Evolutionary conservation across 2,888 invertebrate species (phyloP).

Genomic region (Gisinianus flammeolus): DNA sequence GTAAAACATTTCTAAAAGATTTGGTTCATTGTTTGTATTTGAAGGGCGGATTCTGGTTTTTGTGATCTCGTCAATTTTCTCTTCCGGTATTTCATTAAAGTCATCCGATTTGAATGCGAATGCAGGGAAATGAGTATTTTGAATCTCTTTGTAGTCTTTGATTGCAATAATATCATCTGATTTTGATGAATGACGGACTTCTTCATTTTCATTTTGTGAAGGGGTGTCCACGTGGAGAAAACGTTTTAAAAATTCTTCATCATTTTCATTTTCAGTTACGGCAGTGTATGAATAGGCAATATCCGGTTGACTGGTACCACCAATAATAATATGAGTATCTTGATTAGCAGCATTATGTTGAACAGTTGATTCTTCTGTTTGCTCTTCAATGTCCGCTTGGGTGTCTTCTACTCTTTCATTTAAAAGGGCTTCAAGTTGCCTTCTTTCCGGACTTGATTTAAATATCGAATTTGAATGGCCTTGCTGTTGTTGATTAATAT

Average conservation of each 20-base stretch:
- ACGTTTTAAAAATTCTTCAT: too few species aligned
- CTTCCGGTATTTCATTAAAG: conserved; percentile 4
- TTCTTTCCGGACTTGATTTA: not conserved
- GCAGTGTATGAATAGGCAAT: too few species aligned
- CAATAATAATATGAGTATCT: too few species aligned
- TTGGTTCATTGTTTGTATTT: not conserved
- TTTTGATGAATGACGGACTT: not conserved
- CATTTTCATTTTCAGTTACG: too few species aligned
- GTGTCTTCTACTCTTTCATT: too few species aligned
- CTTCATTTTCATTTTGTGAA: not conserved
- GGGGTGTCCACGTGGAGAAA: too few species aligned
- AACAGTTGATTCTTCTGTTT: not conserved
- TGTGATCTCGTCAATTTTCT: not conserved
- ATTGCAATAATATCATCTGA: too few species aligned
- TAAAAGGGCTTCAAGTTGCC: not conserved
- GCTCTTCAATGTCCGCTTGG: too few species aligned
- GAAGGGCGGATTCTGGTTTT: not conserved
- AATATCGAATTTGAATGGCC: not conserved
- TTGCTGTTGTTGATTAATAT: not conserved
- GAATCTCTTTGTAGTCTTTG: not conserved
- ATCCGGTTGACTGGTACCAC: too few species aligned
- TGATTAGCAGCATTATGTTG: too few species aligned
- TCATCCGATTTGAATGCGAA: not conserved
- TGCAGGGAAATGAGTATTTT: too few species aligned
- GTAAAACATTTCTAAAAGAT: conserved; percentile 5